A percentile compares a stretch with the other conserved stretches of the same genome.
Conservation (phyloP, 2,797 vertebrate species). For the Ctenochaetus hawaiiensis region DNA sequence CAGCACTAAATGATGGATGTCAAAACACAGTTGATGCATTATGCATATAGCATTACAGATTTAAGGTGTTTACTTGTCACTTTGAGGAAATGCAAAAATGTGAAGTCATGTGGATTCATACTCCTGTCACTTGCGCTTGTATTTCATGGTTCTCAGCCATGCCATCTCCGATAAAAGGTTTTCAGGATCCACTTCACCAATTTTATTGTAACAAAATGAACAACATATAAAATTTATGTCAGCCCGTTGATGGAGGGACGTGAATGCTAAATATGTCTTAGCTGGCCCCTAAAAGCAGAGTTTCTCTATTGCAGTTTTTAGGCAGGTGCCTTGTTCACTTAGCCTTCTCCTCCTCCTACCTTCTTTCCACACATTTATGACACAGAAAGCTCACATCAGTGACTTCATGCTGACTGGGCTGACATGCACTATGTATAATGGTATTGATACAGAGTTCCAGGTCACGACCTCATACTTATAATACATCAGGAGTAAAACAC, state of each 20-base stretch:
- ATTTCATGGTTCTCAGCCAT: conserved; percentile 91
- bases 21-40: conserved; percentile 99
- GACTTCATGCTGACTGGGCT: conserved; percentile 61
- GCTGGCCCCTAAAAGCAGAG: conserved; percentile 86
- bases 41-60: conserved; percentile 99
- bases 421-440: conserved; percentile 67
- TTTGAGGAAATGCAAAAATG: conserved; percentile 97
- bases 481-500: conserved; percentile 34
- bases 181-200: conserved; percentile 89
- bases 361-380: conserved; percentile 55
- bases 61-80: conserved; percentile 99
- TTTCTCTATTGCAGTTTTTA: conserved; percentile 71
- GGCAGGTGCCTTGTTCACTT: conserved; percentile 65
- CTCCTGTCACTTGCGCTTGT: conserved; percentile 93
- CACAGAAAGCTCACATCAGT: conserved; percentile 58
- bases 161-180: conserved; percentile 94
- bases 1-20: conserved; percentile 99
- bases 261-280: conserved; percentile 86
- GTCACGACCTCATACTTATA: conserved; percentile 30
- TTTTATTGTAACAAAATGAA: conserved; percentile 90
- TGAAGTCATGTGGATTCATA: conserved; percentile 96
- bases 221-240: conserved; percentile 89
- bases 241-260: conserved; percentile 84
- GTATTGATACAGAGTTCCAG: conserved; percentile 52
- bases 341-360: conserved; percentile 30